Base-by-base conservation (phyloP, 2,888 invertebrate genomes). In the Aphodius granarius region DNA sequence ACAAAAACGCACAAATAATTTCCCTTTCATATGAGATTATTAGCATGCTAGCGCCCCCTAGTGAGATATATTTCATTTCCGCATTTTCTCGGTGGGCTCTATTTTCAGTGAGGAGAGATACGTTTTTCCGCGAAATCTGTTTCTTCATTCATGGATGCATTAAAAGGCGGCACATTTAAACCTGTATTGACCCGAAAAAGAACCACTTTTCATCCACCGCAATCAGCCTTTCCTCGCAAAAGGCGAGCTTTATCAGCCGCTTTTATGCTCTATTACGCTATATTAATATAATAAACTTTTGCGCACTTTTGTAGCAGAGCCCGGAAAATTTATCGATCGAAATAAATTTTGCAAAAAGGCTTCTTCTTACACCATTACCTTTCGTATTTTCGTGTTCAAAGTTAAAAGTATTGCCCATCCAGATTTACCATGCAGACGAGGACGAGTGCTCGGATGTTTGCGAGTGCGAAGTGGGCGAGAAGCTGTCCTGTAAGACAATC, bases 401-500 rank as follows among this genome's bases (percentile, higher is more conserved):
- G n/a, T n/a, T n/a, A n/a, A n/a, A n/a, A n/a, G n/a, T n/a, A n/a
- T n/a, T n/a, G n/a, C n/a, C n/a, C n/a, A n/a, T 89, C 88, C 88
- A 95, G 94, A 89, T 95, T 75, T 94, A 94, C 87, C 92, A 93
- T 23, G 93, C 95, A 83, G 95, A 95, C 80, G 95, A 96, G 84
- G 92, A 95, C 23, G 95, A 96, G 84, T 97, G 96, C 87, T 96
- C 96, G 64, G 96, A 96, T 88, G 90, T 97, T 75, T 97, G 97
- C 87, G 93, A 94, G 82, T 97, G 97, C 85, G 93, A 94, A 84
- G 90, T 92, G 77, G 93, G 94, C 0, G 91, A 91, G 83, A 93
- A 93, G 81, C 91, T 96, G 79, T 92, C 94, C 74, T 97, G 97
- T 89, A 94, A 95, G 87, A 95, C 95, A 82, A 94, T 96, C 80